Evolutionary conservation across 23 tunicate genomes (phyloP), one percentile per base, ranked within the genome.

Genomic region (Oikopleura dioica): DNA sequence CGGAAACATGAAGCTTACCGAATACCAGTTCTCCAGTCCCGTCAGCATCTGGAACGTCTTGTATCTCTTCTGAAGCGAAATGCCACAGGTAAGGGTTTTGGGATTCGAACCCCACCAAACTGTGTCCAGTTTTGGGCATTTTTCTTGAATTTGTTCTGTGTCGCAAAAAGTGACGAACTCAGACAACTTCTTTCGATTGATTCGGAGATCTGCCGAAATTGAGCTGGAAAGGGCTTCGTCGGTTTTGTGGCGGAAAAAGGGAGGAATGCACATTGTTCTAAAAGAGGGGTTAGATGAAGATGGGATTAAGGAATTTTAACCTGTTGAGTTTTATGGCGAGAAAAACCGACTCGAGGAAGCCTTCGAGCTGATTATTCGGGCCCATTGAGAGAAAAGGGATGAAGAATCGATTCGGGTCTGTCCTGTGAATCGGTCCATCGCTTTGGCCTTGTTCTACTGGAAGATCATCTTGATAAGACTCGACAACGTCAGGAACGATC

Each of bases 321-420:
- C 72, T 63, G 26, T 63, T 63, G 30, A 63, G 26, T 63, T 63
- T 63, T 21, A 63, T 63, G 16, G 72, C 72, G 16, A 63, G 72
- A 63, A 63, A 63, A 23, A 63, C 72, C 2, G 72, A 63, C 26
- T 63, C 72, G 2, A 63, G 72, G 33, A 63, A 63, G 33, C 72
- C 72, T 63, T 63, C 72, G 5, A 63, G 26, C 26, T 63, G 72
- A 28, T 63, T 63, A 31, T 63, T 63, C 26, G 72, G 72, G 30
- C 72, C 72, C 72, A 63, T 63, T 28, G 72, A 63, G 16, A 63
- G 26, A 21, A 63, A 28, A 63, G 72, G 72, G 26, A 63, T 63
- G 29, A 63, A 21, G 33, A 63, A 63, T 28, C 72, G 29, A 24
- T 63, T 31, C 26, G 72, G 72, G 33, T 63, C 72, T 2, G 72